Conservation (phyloP, 2,113 vertebrate genomes). For the Ptilonorhynchus violaceus region DNA sequence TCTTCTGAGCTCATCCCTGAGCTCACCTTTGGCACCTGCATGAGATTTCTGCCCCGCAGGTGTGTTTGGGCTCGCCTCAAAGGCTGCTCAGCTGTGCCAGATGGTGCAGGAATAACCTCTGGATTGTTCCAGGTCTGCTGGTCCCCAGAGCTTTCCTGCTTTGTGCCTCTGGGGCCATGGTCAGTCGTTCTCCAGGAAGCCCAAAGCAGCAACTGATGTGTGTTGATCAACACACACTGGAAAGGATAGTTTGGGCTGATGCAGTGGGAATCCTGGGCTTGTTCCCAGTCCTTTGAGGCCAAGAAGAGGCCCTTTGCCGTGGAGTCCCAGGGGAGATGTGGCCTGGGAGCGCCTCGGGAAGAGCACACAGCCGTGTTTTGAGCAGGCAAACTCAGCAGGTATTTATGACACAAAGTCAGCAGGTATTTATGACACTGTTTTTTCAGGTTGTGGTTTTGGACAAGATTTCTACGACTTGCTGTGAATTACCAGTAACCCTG, state of each 20-base stretch:
- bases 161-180: background rate
- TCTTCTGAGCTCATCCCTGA: slow-evolving; percentile 53
- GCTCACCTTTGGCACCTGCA: slow-evolving; percentile 56
- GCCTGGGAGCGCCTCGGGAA: background rate
- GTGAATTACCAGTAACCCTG: background rate
- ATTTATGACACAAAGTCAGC: background rate
- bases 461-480: background rate
- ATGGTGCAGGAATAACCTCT: background rate
- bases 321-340: background rate
- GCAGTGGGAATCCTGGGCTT: background rate
- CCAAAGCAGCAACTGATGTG: background rate
- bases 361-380: background rate
- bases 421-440: background rate
- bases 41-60: background rate
- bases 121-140: background rate
- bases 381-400: background rate
- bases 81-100: background rate
- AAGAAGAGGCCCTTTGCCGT: background rate
- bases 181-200: background rate
- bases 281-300: background rate
- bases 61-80: background rate
- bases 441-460: background rate
- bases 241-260: background rate
- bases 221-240: background rate
- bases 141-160: background rate